These are phyloP conservation scores for Myrmecophaga tridactyla DNA, from an alignment of 2,113 vertebrate genomes.

Conservation along the genomic window DNA sequence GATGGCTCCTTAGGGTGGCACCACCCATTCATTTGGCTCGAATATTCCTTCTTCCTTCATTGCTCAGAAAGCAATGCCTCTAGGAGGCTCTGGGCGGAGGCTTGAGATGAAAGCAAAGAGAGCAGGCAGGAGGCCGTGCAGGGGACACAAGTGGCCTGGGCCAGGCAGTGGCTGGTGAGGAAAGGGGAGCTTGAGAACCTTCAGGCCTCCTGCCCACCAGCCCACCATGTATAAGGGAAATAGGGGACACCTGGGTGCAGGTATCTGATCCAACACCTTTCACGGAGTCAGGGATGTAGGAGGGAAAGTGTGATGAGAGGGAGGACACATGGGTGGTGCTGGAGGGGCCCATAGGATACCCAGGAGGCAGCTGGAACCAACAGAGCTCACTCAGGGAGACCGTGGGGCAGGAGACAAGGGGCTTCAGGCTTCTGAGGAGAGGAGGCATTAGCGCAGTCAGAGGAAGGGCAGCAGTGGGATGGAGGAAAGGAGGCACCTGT, in stretches of 20 bases:
- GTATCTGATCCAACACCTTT: neutral
- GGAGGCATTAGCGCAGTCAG: no score
- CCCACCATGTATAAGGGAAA: no score
- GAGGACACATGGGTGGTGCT: accelerated
- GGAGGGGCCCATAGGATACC: neutral
- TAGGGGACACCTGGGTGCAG: neutral
- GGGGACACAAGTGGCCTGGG: neutral
- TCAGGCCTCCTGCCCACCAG: neutral
- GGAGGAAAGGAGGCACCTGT: no score
- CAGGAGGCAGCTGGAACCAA: no score
- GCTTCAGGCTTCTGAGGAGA: no score
- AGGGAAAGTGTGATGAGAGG: neutral
- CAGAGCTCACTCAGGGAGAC: neutral
- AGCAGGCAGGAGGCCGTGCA: neutral
- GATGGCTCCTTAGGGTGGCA: neutral
- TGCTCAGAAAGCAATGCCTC: neutral
- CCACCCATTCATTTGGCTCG: neutral
- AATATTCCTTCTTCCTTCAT: neutral
- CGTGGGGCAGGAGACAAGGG: no score
- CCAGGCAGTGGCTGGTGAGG: no score
- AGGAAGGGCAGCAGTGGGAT: accelerated
- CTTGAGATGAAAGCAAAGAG: neutral
- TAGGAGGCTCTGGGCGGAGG: neutral
- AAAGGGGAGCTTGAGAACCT: neutral
- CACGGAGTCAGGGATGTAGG: neutral